Percentiles rank a stretch among this genome's conserved stretches.
Evolutionary conservation across 2,888 invertebrate genomes (phyloP).

Genomic region (Melipona beecheii): DNA sequence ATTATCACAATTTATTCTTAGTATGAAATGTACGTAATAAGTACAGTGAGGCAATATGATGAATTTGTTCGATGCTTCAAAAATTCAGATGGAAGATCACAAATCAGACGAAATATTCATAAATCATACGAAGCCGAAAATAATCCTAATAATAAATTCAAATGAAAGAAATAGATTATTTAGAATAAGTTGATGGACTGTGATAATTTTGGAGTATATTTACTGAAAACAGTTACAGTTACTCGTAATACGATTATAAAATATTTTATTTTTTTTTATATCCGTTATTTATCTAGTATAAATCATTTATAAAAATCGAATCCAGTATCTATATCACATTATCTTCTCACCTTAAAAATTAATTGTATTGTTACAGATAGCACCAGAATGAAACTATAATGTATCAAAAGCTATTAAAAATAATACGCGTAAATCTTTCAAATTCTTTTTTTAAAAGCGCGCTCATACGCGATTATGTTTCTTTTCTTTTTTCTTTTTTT

Average conservation of each 20-base stretch:
- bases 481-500: neutral
- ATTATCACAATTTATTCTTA: no score
- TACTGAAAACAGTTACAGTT: neutral
- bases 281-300: slow-evolving; percentile 23
- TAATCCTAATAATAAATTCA: no score
- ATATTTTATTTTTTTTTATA: slow-evolving; percentile 37
- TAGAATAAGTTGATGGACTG: no score
- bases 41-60: no score
- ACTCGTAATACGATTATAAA: slow-evolving; percentile 19
- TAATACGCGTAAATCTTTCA: neutral
- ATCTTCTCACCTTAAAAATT: slow-evolving; percentile 23
- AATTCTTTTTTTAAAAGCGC: no score
- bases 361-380: slow-evolving; percentile 52
- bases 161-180: no score
- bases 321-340: neutral
- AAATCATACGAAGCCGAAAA: no score
- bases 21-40: no score
- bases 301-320: slow-evolving; percentile 37
- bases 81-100: no score
- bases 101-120: no score
- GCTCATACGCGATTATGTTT: neutral
- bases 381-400: slow-evolving; percentile 10
- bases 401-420: slow-evolving; percentile 7
- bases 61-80: no score
- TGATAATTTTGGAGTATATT: no score